Percentiles rank a stretch among this genome's conserved stretches.
Evolutionary conservation across 2,797 vertebrate species (phyloP).

Genomic region (Lateolabrax maculatus): DNA sequence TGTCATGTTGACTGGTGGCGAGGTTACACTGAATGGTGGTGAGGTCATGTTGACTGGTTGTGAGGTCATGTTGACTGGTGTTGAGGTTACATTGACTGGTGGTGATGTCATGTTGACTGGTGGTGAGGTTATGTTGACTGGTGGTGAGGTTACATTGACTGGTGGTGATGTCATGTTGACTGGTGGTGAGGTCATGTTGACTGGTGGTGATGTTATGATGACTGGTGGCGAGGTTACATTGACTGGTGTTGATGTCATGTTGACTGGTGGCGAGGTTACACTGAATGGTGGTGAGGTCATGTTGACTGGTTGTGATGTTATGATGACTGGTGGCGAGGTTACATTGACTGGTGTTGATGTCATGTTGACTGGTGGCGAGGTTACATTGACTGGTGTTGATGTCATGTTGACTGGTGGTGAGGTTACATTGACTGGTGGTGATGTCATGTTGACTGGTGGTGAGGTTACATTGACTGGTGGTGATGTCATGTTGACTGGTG

Average conservation of each 20-base stretch:
- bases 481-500: neutral
- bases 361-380: neutral
- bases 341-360: neutral
- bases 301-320: neutral
- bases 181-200: neutral
- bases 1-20: neutral
- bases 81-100: neutral
- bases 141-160: neutral
- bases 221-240: too few species aligned
- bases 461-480: too few species aligned
- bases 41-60: neutral
- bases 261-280: neutral
- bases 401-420: neutral
- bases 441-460: too few species aligned
- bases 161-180: neutral
- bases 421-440: too few species aligned
- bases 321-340: neutral
- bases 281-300: neutral
- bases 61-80: neutral
- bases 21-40: neutral
- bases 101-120: neutral
- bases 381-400: neutral
- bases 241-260: neutral
- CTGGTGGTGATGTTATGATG: neutral
- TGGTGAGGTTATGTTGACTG: neutral